Evolutionary conservation across 2,113 vertebrate genomes (phyloP), one percentile per base, ranked within the genome.

Genomic region (Callipepla californica): DNA sequence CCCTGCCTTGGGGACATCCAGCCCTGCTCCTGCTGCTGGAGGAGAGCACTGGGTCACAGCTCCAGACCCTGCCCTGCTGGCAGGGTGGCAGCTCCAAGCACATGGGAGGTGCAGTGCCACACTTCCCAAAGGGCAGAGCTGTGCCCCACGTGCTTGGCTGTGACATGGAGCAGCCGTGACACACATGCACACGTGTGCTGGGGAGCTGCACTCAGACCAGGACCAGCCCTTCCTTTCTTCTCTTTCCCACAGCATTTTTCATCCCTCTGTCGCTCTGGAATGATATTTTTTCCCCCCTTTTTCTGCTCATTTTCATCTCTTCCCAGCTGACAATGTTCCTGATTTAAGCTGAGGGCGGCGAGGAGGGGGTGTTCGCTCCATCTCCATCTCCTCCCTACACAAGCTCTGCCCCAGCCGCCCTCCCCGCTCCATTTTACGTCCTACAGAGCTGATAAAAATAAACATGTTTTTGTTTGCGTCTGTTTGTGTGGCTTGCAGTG

Each of bases 391-490:
- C 83, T 75, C 73, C 80, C 87, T 47, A 36, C 6, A 13, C 0
- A 0, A 50, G 87, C 82, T 80, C 38, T 36, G 82, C 82, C 93
- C 94, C 0, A 2, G 76, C 85, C 3, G 2, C 93, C 86, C 80
- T 74, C 85, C 69, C 75, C 6, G 32, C 72, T 75, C 53, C 80
- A 42, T 76, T n/a, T 36, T 21, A 50, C 89, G 66, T 96, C 95
- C 95, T 90, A 83, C 62, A 62, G 91, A 79, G 73, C 69, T 79
- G 95, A 73, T 90, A 94, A 95, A 96, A 96, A 95, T 81, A 94
- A 96, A 93, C 72, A 55, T 70, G 85, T 45, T 91, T 94, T 87
- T 78, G 34, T 84, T 93, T 69, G 84, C 77, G 36, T 84, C 40
- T 68, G 7, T 48, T 66, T 4, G 15, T 55, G 61, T 36, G 70